These are phyloP conservation scores for Neotoxoptera formosana DNA, from an alignment of 1,140 invertebrate species.

Conservation along the genomic window DNA sequence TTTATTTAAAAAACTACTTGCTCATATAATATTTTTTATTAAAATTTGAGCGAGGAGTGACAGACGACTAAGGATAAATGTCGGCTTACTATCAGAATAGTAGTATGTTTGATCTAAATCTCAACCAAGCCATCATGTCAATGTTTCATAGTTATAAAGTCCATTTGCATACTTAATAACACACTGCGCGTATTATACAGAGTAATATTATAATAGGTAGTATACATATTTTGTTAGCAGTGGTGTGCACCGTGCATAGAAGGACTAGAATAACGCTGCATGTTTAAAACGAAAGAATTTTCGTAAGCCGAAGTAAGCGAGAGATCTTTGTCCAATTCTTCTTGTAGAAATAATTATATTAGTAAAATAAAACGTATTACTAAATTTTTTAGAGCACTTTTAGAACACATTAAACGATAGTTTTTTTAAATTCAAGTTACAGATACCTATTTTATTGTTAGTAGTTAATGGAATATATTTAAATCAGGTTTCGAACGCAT, in stretches of 20 bases:
- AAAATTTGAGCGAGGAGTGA: constrained; percentile 16
- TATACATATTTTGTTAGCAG: constrained; percentile 34
- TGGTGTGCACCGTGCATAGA: neutral
- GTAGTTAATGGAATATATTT: neutral
- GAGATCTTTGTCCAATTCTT: neutral
- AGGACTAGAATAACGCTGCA: neutral
- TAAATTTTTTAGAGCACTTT: neutral
- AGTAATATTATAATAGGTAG: neutral
- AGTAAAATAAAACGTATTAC: neutral
- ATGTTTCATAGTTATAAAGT: constrained; percentile 34
- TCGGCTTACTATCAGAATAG: constrained; percentile 38
- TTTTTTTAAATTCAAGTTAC: neutral
- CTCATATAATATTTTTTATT: neutral
- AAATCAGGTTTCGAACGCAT: neutral
- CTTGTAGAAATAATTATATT: neutral
- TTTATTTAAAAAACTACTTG: constrained; percentile 19
- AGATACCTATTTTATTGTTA: neutral
- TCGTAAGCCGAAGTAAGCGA: neutral
- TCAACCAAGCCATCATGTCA: constrained; percentile 37
- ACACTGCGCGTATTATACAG: constrained; percentile 2
- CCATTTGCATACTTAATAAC: constrained; percentile 54
- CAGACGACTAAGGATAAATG: constrained; percentile 25
- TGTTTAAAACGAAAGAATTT: constrained; percentile 9
- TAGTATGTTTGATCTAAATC: constrained; percentile 44
- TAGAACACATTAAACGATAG: neutral